These are phyloP conservation scores for Rosalia funebris DNA, from an alignment of 2,888 invertebrate genomes.

Conservation along the genomic window DNA sequence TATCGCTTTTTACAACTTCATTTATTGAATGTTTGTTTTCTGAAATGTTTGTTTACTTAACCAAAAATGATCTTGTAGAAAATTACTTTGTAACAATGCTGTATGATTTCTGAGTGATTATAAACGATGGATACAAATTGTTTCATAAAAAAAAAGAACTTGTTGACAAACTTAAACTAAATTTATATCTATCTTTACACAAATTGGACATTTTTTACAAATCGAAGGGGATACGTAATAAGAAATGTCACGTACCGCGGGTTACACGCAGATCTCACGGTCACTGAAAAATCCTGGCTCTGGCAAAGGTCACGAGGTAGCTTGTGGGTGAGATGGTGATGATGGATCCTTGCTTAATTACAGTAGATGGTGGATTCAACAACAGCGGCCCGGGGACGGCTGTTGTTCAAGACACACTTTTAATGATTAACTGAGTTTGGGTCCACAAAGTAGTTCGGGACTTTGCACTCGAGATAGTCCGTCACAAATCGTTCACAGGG, in stretches of 20 bases:
- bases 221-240: slow-evolving; percentile 65
- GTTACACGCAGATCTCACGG: slow-evolving; percentile 55
- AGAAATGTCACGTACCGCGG: slow-evolving; percentile 60
- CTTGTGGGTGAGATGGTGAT: slow-evolving; percentile 51
- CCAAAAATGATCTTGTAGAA: slow-evolving; percentile 53
- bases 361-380: slow-evolving; percentile 49
- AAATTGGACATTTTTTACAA: slow-evolving; percentile 66
- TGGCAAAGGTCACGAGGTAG: slow-evolving; percentile 57
- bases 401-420: slow-evolving; percentile 48
- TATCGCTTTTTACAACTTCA: too few relatives aligned
- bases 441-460: slow-evolving; percentile 60
- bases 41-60: slow-evolving; percentile 39
- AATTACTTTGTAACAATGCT: slow-evolving; percentile 43
- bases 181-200: slow-evolving; percentile 66
- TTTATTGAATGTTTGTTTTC: too few relatives aligned
- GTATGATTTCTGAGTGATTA: too few relatives aligned
- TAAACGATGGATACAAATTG: too few relatives aligned
- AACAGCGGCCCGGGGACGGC: slow-evolving; percentile 38
- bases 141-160: too few relatives aligned
- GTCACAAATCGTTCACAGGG: slow-evolving; percentile 54
- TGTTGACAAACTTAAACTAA: slow-evolving; percentile 62
- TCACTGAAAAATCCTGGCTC: slow-evolving; percentile 52
- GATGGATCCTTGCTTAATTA: slow-evolving; percentile 30
- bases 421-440: slow-evolving; percentile 38
- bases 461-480: slow-evolving; percentile 57